Evolutionary conservation across 1,140 invertebrate species (phyloP).

Genomic region (Drosophila pallidifrons): DNA sequence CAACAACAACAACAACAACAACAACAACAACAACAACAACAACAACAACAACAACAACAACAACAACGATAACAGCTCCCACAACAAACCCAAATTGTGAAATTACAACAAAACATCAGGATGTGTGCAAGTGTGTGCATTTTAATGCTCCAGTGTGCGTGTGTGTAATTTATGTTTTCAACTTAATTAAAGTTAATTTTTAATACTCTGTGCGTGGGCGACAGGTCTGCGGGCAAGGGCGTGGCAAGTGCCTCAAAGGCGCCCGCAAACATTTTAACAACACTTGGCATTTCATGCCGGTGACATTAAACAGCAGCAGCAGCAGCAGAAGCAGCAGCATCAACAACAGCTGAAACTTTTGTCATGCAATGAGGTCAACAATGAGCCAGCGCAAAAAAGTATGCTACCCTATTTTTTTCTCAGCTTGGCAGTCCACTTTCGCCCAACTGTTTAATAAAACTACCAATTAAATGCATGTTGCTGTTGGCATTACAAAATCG

Average conservation of each 20-base stretch:
- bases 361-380: slow-evolving; percentile 80
- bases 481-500: slow-evolving; percentile 38
- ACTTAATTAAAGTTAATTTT: slow-evolving; percentile 84
- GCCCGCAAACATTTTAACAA: slow-evolving; percentile 81
- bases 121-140: slow-evolving; percentile 38
- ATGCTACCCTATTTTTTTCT: slow-evolving; percentile 53
- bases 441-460: slow-evolving; percentile 69
- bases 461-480: slow-evolving; percentile 74
- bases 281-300: slow-evolving; percentile 77
- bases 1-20: slow-evolving; percentile 7
- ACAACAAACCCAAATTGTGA: slow-evolving; percentile 14
- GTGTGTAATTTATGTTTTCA: slow-evolving; percentile 81
- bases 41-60: slow-evolving; percentile 14
- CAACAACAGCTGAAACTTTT: slow-evolving; percentile 65
- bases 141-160: slow-evolving; percentile 65
- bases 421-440: slow-evolving; percentile 28
- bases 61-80: slow-evolving; percentile 17
- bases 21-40: slow-evolving; percentile 12
- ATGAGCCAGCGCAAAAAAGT: slow-evolving; percentile 55
- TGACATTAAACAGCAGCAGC: slow-evolving; percentile 77
- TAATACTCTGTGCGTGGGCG: slow-evolving; percentile 59
- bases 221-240: slow-evolving; percentile 60
- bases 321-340: slow-evolving; percentile 19
- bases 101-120: slow-evolving; percentile 22
- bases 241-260: slow-evolving; percentile 76